Evolutionary conservation across 2,797 vertebrate species (phyloP).

Genomic region (Mionectes olivaceus): DNA sequence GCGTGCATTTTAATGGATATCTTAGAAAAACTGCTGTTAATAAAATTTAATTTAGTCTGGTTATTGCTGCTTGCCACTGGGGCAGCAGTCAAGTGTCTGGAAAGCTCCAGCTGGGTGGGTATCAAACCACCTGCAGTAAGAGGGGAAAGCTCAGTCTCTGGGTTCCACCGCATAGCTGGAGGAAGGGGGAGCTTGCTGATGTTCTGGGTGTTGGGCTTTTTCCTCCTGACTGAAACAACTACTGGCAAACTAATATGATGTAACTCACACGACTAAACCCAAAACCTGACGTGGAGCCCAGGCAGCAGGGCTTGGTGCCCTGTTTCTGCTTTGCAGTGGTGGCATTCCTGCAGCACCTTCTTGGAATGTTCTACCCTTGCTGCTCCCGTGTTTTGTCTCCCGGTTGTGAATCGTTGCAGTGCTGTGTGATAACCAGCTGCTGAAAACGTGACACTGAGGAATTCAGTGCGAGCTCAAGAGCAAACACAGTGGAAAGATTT

Average conservation of each 20-base stretch:
- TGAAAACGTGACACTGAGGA: background rate
- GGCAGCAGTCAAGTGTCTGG: background rate
- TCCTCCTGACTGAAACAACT: rapidly evolving
- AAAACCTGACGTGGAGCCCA: rapidly evolving
- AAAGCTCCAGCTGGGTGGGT: background rate
- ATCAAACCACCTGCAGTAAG: background rate
- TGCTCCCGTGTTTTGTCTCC: rapidly evolving
- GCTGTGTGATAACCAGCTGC: background rate
- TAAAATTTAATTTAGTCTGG: no score
- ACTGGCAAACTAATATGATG: background rate
- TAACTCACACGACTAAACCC: background rate
- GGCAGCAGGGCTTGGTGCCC: background rate
- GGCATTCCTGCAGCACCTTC: background rate
- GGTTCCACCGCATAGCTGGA: rapidly evolving
- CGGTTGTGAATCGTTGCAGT: rapidly evolving
- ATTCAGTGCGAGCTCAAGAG: background rate
- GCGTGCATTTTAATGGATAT: rapidly evolving
- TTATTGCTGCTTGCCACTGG: background rate
- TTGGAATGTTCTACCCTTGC: rapidly evolving
- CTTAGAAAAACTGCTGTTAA: background rate
- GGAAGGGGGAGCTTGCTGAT: background rate
- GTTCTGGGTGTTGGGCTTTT: no score
- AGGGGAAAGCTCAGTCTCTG: background rate
- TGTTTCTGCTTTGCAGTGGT: rapidly evolving
- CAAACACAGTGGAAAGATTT: background rate